phyloP scores from a whole-genome alignment of 1,140 invertebrate genomes.

The Drosophila truncata region DNA sequence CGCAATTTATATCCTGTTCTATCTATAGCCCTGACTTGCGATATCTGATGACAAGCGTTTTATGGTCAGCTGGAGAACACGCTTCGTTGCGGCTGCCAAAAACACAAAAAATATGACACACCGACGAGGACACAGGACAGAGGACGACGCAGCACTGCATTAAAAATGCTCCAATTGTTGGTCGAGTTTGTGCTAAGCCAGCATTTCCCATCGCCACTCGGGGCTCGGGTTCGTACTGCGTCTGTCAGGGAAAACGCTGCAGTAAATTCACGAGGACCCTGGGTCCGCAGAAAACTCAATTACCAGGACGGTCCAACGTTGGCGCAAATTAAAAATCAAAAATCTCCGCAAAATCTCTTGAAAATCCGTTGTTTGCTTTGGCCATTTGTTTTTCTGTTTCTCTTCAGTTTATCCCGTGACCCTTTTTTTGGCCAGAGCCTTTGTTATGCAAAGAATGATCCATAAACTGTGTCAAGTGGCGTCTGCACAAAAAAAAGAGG shows the following conservation, averaged over 20 bases:
- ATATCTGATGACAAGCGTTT: conserved; percentile 50
- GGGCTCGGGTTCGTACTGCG: background rate
- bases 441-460: conserved; percentile 69
- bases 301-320: conserved; percentile 45
- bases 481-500: background rate
- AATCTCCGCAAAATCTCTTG: conserved; percentile 37
- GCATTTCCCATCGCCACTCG: conserved; percentile 28
- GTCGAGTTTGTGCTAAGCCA: conserved; percentile 36
- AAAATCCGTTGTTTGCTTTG: conserved; percentile 57
- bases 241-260: conserved; percentile 33
- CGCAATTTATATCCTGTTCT: conserved; percentile 42
- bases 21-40: conserved; percentile 21
- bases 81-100: conserved; percentile 49
- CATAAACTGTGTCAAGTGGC: conserved; percentile 72
- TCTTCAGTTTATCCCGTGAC: conserved; percentile 5
- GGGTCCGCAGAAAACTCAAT: conserved; percentile 59
- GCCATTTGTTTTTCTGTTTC: conserved; percentile 42
- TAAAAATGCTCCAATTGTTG: conserved; percentile 40
- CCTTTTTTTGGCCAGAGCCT: conserved; percentile 27
- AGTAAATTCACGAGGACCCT: conserved; percentile 40
- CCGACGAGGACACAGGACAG: background rate
- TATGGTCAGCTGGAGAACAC: conserved; percentile 48
- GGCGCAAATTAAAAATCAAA: conserved; percentile 65
- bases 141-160: conserved; percentile 10
- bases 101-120: conserved; percentile 34